phyloP scores from a whole-genome alignment of 1,140 invertebrate species.

The Papilio helenus region DNA sequence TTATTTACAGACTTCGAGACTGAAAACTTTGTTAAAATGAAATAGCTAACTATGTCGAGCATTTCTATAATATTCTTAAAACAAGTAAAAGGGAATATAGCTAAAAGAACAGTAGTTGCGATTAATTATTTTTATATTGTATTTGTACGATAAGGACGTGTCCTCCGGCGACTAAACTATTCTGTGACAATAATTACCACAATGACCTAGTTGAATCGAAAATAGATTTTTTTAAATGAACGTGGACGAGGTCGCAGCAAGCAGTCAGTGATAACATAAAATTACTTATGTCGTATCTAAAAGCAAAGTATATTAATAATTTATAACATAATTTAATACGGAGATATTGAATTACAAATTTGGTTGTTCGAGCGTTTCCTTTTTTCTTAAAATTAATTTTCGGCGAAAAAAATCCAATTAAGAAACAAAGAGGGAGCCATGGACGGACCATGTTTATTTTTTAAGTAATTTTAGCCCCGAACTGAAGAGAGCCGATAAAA shows the following conservation, averaged over 20 bases:
- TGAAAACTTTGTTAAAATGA: neutral
- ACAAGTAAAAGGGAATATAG: too few species aligned
- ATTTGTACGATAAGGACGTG: too few species aligned
- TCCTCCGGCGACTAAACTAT: too few species aligned
- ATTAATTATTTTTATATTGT: too few species aligned
- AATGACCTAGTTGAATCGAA: too few species aligned
- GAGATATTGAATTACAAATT: constrained; percentile 13
- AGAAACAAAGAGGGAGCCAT: neutral
- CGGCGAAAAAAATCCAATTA: constrained; percentile 27
- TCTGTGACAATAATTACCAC: too few species aligned
- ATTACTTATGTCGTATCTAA: too few species aligned
- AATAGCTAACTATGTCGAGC: neutral
- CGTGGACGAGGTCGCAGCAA: too few species aligned
- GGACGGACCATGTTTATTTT: constrained; percentile 1
- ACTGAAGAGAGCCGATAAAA: constrained; percentile 11
- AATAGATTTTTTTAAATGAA: too few species aligned
- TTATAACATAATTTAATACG: neutral
- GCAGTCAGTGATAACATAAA: too few species aligned
- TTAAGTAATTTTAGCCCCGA: neutral
- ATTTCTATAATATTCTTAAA: neutral
- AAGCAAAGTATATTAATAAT: neutral
- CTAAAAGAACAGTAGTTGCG: too few species aligned
- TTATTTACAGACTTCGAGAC: neutral
- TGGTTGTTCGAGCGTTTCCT: neutral
- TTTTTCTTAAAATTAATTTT: constrained; percentile 23